Conservation (phyloP, 2,113 vertebrate genomes). For the Cervus canadensis region DNA sequence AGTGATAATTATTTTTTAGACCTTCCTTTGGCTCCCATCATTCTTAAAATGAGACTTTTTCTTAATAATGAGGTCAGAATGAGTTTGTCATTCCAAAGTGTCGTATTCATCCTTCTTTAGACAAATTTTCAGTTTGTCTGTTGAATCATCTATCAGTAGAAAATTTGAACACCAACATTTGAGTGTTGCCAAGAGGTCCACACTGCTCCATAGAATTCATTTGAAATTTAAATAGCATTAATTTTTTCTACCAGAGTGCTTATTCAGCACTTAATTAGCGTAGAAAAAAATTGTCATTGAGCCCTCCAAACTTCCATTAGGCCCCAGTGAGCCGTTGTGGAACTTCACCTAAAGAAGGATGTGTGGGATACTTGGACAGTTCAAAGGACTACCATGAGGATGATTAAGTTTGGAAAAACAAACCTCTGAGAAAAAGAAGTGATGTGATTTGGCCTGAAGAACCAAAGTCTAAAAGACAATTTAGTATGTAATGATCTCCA, state of each 20-base stretch:
- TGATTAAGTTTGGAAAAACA: constrained; percentile 22
- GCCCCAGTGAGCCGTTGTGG: not conserved
- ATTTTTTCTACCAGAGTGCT: not conserved
- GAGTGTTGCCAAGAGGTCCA: not conserved
- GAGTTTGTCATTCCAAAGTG: constrained; percentile 10
- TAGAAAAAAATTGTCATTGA: constrained; percentile 5
- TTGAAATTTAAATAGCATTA: not conserved
- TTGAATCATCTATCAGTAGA: not conserved
- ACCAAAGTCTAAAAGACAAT: constrained; percentile 8
- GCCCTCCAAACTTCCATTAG: constrained; percentile 34
- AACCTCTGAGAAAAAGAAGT: not conserved
- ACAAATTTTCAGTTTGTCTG: not conserved
- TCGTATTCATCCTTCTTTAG: constrained; percentile 37
- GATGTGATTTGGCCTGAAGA: not conserved
- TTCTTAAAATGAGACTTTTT: not conserved
- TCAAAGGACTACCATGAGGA: not conserved
- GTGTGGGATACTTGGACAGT: not conserved
- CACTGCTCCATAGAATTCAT: not conserved
- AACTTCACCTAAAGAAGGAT: constrained; percentile 33
- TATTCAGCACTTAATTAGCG: constrained; percentile 29
- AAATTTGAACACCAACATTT: not conserved
- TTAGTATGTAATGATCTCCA: constrained; percentile 14
- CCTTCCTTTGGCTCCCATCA: not conserved
- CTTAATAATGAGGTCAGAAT: not conserved
- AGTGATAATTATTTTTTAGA: not conserved